phyloP scores from a whole-genome alignment of 2,797 vertebrate species.

The Sebastes oblongus region DNA sequence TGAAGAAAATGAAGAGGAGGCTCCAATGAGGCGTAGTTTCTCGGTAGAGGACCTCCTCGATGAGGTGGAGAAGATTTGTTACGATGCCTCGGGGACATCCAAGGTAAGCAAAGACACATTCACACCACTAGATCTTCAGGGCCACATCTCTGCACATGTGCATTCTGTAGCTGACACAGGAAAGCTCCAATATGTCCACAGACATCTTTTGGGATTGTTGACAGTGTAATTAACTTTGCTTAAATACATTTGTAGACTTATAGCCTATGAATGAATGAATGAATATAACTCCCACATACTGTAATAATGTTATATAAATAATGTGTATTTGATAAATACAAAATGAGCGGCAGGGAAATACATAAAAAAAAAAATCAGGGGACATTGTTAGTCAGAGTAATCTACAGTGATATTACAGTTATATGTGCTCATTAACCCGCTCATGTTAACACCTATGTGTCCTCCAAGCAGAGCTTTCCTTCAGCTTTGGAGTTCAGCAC shows the following conservation, averaged over 20 bases:
- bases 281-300: background rate
- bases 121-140: background rate
- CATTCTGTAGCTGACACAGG: background rate
- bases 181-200: background rate
- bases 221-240: background rate
- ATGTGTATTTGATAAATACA: too few relatives aligned
- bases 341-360: background rate
- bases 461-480: background rate
- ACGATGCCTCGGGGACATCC: constrained; percentile 76
- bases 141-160: background rate
- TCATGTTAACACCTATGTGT: background rate
- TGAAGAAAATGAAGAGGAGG: constrained; percentile 71
- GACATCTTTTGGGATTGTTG: background rate
- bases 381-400: background rate
- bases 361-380: background rate
- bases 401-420: background rate
- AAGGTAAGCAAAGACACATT: constrained; percentile 70
- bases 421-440: background rate
- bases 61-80: constrained; percentile 87
- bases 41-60: constrained; percentile 86
- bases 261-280: background rate
- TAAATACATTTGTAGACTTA: background rate
- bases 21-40: constrained; percentile 82
- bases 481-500: background rate
- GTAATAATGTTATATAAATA: background rate